Evolutionary conservation across 2,113 vertebrate species (phyloP), one percentile per base, ranked within the genome.

Genomic region (Herpailurus yagouaroundi): DNA sequence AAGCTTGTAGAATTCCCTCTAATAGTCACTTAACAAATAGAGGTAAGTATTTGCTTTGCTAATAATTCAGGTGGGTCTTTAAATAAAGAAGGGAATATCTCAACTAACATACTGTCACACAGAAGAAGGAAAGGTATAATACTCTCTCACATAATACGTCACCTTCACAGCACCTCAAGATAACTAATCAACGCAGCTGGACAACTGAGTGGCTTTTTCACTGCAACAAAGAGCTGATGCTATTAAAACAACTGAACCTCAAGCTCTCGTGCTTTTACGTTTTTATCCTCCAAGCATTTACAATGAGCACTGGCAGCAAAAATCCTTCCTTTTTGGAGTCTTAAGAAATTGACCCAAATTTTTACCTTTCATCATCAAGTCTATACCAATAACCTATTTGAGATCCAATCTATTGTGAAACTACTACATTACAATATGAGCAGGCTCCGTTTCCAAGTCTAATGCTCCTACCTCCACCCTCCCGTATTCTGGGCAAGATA

Each of bases 91-190:
- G 38, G 52, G 33, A 33, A 23, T 77, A 92, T 80, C 4, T 89
- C 93, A 95, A 87, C 31, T 55, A 95, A 74, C 84, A 89, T 63
- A 52, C 16, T 68, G 68, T 85, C 55, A 87, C 36, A 88, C 0
- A 2, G 31, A 85, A 27, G 63, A 94, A 55, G 77, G 77, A 88
- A 97, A 94, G 31, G 4, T 48, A 68, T 41, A 86, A 57, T n/a
- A 92, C 29, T 48, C 63, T 88, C 64, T 92, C 94, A 84, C 5
- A 33, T 96, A 96, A 94, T 50, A 84, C 36, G 94, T 96, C 48
- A 55, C 81, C 71, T 97, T 95, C 93, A 95, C 83, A 98, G 52
- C 33, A 92, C 77, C 79, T 90, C 96, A 73, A 84, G 69, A 57
- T 38, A 92, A 82, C 52, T 84, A 95, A 95, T 91, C 87, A 90